Evolutionary conservation across 30 jellyfish, hydroid and myxozoan genomes (phyloP), one percentile per base, ranked within the genome.

Genomic region (Cassiopea andromeda): DNA sequence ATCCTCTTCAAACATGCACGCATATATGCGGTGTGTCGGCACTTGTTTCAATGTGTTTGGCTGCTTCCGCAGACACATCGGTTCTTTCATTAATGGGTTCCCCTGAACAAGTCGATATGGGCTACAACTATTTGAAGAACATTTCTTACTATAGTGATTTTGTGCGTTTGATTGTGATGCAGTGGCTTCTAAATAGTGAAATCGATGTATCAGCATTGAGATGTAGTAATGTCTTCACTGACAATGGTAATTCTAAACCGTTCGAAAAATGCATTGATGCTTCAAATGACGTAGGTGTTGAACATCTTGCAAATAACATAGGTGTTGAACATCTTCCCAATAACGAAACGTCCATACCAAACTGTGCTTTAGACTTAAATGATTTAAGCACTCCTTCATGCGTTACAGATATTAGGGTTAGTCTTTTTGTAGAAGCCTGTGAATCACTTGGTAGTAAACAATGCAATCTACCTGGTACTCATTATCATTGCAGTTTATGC

Each of bases 21-120:
- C 73, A 61, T 17, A 61, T 61, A 8, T 61, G 73, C 73, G 73
- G 73, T 61, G 73, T 61, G 27, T 61, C 73, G 2, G 73, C 43
- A 1, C 7, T 61, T 61, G 19, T 61, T 13, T 61, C 73, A 13
- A 61, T 8, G 73, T 61, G 73, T 61, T 27, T 61, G 19, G 73
- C 43, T 17, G 73, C 73, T 13, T 61, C 43, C 19, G 27, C 19
- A 4, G 73, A 61, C 19, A 27, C 10, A 3, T 61, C 73, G 14
- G 19, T 61, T 14, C 43, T 61, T 13, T 61, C 73, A 8, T 27
- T 61, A 17, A 13, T 1, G 2, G 73, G 73, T 3, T 4, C 73
- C 73, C 64, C 73, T 4, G 73, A 61, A 61, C 4, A 13, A 13
- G 19, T 17, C 19, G 2, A 14, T 14, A 13, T 1, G 43, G 73